Evolutionary conservation across 2,113 vertebrate genomes (phyloP), one percentile per base, ranked within the genome.

Genomic region (Psittacara wagleri): DNA sequence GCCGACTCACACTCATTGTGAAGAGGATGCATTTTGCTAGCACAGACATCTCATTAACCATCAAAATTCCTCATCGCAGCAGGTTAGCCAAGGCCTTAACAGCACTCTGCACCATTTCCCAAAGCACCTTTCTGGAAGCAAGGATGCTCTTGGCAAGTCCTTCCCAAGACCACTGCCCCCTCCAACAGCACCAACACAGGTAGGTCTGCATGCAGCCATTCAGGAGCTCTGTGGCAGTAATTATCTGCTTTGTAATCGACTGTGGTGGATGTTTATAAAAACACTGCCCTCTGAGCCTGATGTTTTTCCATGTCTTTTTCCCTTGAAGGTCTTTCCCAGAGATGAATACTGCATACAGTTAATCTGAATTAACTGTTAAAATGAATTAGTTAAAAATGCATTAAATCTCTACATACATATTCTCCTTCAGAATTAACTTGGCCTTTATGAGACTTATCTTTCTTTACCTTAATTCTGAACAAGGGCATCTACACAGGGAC

Each of bases 321-420:
- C 28, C 33, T 82, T 88, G 76, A 93, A 93, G 61, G 51, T 35
- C 69, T 84, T 94, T 95, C 29, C 39, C 62, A 51, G 55, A 72
- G 69, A 94, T 77, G 52, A 95, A 91, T 31, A 48, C 16, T 10
- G 23, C 81, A 48, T 70, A 61, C 2, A 1, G 77, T 91, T 94
- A 88, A 95, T 94, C 88, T 86, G 95, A 97, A 96, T 87, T 86
- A 95, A 83, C 69, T 92, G 62, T 74, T 86, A 89, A 95, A 94
- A 94, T 49, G 69, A 84, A 94, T 95, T 91, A 95, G 83, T 90
- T 85, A 55, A 95, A 95, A 96, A 91, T n/a, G 55, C 48, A 82
- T 95, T 95, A 91, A 91, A 87, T 85, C 95, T 82, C 70, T 77
- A 28, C 6, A 3, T 92, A 83, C 0, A 0, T 87, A 68, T 77